Base-by-base conservation (phyloP, 2,888 invertebrate species). In the Xiphydria camelus region DNA sequence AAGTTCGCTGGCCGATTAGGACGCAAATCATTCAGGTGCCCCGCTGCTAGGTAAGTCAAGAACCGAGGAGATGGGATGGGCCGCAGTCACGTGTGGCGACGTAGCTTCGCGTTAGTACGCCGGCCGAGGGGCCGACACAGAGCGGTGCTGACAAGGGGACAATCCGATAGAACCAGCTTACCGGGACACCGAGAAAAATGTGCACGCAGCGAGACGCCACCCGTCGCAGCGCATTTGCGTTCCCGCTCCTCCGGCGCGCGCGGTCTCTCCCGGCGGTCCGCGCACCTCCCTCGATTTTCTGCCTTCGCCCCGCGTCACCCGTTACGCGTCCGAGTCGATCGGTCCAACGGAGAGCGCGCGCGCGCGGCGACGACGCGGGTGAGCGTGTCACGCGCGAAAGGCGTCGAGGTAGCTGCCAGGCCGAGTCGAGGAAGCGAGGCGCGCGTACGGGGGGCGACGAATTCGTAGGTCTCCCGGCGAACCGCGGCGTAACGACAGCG, bases 71-170 rank as follows among this genome's bases (percentile, higher is more conserved):
- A 55, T 62, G 68, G 69, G 66, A 69, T 67, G 66, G 68, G 70
- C 68, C 59, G 61, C 68, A 70, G 68, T 70, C 70, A 70, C 70
- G 70, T 70, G 70, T 70, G 59, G 54, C 61, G 56, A 68, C 59
- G 66, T 63, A 64, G 61, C 53, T 64, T 69, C 64, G 63, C 60
- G 66, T 68, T 69, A 69, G 57, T 32, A 51, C 51, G 41, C 39
- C 32, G 47, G 41, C 35, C 21, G 25, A 48, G 44, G 54, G 37
- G 59, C 47, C 46, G 49, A 57, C 53, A 45, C 55, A 57, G 55
- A 57, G 53, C 49, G 56, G 59, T 57, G 64, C 62, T 65, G 66
- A 65, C 66, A 53, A 57, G 62, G 52, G 58, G 62, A 65, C 65
- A 62, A 61, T 63, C 61, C 57, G 47, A 47, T 56, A 55, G 62